phyloP scores from a whole-genome alignment of 2,113 vertebrate species.

The Peromyscus maniculatus region DNA sequence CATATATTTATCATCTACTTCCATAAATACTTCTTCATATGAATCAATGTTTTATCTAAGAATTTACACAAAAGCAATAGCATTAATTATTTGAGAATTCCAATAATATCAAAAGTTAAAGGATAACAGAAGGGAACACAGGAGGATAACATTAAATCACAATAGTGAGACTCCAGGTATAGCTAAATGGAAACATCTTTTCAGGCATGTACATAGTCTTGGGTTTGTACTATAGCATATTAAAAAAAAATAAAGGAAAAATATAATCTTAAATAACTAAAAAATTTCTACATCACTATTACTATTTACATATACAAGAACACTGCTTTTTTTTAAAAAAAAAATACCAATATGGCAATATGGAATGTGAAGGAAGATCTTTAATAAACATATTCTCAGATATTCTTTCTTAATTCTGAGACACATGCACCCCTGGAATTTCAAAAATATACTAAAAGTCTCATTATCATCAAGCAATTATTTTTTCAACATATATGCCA shows the following conservation, averaged over 20 bases:
- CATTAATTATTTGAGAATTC: conserved; percentile 34
- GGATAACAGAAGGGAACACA: not conserved
- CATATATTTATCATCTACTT: not conserved
- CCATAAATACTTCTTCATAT: not conserved
- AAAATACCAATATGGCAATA: not conserved
- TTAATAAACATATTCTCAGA: not conserved
- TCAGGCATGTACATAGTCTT: not conserved
- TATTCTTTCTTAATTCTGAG: not conserved
- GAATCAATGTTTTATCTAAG: conserved; percentile 41
- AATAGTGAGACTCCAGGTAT: not conserved
- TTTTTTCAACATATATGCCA: not conserved
- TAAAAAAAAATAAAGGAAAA: not conserved
- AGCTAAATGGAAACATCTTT: not conserved
- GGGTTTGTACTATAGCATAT: not conserved
- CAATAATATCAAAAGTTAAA: conserved; percentile 40
- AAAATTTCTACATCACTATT: not conserved
- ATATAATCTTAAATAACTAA: not conserved
- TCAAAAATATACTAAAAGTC: not conserved
- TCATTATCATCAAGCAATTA: not conserved
- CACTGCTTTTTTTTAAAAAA: too few relatives aligned
- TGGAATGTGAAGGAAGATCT: not conserved
- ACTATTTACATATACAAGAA: not conserved
- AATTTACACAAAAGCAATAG: conserved; percentile 34
- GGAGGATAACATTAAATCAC: conserved; percentile 45
- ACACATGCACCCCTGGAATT: not conserved